Percentiles rank a stretch among this genome's conserved stretches.
These are phyloP conservation scores for Lumbricus terrestris DNA, from an alignment of 2,888 invertebrate genomes.

Conservation along the genomic window DNA sequence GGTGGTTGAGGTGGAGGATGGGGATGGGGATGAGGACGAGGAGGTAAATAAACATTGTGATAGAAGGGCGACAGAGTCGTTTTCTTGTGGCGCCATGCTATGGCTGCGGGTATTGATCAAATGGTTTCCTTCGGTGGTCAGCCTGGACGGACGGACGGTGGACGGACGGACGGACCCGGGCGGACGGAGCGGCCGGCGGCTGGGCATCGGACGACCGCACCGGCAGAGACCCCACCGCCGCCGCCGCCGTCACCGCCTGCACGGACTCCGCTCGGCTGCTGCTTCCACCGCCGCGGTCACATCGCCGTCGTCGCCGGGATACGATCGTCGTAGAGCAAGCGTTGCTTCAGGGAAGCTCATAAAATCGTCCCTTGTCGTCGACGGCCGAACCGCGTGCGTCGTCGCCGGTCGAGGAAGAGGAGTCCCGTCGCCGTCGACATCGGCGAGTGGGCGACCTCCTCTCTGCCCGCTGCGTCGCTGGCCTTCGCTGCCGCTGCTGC, in stretches of 20 bases:
- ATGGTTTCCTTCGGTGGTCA: background rate
- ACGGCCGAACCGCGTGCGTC: too few relatives aligned
- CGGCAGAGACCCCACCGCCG: background rate
- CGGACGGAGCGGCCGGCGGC: background rate
- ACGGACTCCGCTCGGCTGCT: background rate
- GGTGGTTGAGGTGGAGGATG: background rate
- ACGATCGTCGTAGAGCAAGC: too few relatives aligned
- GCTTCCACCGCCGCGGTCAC: background rate
- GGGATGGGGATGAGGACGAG: background rate
- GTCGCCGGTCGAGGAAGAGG: background rate
- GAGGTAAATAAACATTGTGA: background rate
- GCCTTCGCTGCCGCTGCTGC: background rate
- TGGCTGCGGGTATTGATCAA: background rate
- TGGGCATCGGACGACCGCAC: too few relatives aligned
- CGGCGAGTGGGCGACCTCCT: background rate
- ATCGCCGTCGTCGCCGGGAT: background rate
- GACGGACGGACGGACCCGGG: background rate
- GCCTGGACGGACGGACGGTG: background rate
- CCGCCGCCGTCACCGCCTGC: background rate
- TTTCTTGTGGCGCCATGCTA: background rate
- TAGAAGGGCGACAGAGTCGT: background rate
- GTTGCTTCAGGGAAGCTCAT: background rate
- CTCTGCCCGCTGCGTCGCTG: background rate
- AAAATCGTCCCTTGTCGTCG: background rate
- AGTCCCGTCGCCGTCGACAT: background rate